Conservation (phyloP, 2,888 invertebrate species). For the Hirtodrosophila histrioides region DNA sequence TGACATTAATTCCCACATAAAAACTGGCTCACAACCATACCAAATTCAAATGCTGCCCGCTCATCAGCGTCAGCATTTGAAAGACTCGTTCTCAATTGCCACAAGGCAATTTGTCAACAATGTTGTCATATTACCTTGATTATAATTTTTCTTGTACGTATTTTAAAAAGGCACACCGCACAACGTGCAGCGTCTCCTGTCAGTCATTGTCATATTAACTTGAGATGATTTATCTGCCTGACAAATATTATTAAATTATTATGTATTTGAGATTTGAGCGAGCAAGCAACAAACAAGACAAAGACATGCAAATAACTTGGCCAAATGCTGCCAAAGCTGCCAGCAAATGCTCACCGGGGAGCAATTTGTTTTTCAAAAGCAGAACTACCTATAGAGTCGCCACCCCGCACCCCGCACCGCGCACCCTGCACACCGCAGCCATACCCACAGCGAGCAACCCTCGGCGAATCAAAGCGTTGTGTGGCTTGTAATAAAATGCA, state of each 20-base stretch:
- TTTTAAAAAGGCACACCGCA: constrained; percentile 9
- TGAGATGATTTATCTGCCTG: constrained; percentile 79
- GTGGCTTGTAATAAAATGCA: constrained; percentile 71
- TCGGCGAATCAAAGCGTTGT: constrained; percentile 54
- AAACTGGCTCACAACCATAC: constrained; percentile 28
- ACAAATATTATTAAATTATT: constrained; percentile 83
- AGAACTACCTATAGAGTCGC: constrained; percentile 46
- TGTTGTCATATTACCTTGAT: constrained; percentile 79
- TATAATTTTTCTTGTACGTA: constrained; percentile 13
- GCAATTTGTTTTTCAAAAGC: constrained; percentile 67
- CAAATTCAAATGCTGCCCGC: constrained; percentile 12
- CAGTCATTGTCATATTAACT: constrained; percentile 80
- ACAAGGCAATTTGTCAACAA: constrained; percentile 70
- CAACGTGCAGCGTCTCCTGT: constrained; percentile 32
- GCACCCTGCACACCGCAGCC: neutral
- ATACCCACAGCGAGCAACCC: constrained; percentile 45
- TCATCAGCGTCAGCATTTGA: constrained; percentile 7
- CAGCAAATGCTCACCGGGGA: constrained; percentile 69
- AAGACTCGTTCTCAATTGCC: constrained; percentile 7
- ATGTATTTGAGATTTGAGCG: constrained; percentile 56
- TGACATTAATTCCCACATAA: constrained; percentile 69
- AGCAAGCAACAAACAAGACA: constrained; percentile 36
- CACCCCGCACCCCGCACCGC: neutral
- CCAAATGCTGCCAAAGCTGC: constrained; percentile 42
- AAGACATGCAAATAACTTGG: constrained; percentile 75